phyloP scores from a whole-genome alignment of 2,888 invertebrate genomes.

The Microplitis deprimator region DNA sequence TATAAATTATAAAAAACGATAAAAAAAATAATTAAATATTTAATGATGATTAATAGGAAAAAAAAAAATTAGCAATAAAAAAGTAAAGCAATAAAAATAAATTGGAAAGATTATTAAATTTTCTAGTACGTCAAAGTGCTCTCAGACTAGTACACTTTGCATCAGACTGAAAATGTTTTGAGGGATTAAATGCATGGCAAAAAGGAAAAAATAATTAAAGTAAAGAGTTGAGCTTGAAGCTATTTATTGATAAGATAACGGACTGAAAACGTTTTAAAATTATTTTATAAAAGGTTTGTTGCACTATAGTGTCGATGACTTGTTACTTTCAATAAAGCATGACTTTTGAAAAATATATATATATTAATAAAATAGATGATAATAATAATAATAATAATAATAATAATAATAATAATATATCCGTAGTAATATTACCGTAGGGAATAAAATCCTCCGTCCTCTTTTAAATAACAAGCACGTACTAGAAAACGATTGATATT shows the following conservation, averaged over 20 bases:
- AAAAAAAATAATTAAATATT: no score
- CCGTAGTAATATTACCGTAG: not conserved
- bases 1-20: no score
- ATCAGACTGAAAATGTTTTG: not conserved
- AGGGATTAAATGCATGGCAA: slow-evolving; percentile 6
- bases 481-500: slow-evolving; percentile 46
- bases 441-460: slow-evolving; percentile 19
- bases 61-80: not conserved
- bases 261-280: slow-evolving; percentile 12
- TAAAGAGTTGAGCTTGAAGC: slow-evolving; percentile 9
- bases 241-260: slow-evolving; percentile 32
- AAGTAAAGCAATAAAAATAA: not conserved
- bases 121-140: not conserved
- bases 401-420: not conserved
- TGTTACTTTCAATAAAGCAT: slow-evolving; percentile 29
- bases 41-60: not conserved
- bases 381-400: not conserved
- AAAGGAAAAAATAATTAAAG: not conserved
- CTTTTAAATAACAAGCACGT: slow-evolving; percentile 4
- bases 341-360: slow-evolving; percentile 19
- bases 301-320: slow-evolving; percentile 40
- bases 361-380: not conserved
- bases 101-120: not conserved
- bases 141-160: not conserved
- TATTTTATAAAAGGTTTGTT: slow-evolving; percentile 28